A percentile compares a stretch with the other conserved stretches of the same genome.
phyloP scores from a whole-genome alignment of 2,797 vertebrate genomes.

The Carapus acus region DNA sequence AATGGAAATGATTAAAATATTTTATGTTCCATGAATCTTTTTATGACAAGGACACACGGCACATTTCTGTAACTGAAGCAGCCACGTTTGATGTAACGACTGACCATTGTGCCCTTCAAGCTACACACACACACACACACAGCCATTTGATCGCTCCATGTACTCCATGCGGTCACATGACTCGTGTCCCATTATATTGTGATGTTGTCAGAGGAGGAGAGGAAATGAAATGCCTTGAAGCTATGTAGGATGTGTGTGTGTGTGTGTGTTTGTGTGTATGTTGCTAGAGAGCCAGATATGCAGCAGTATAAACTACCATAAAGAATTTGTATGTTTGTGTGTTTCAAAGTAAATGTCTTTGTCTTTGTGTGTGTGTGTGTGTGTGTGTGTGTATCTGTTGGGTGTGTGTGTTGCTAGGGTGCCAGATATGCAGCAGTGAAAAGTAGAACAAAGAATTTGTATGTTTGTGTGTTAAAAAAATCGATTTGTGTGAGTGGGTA shows the following conservation, averaged over 20 bases:
- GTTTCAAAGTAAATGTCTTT: not conserved
- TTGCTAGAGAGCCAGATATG: slow-evolving; percentile 17
- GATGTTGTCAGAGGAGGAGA: slow-evolving; percentile 68
- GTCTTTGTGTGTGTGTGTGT: slow-evolving; percentile 11
- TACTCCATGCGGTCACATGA: slow-evolving; percentile 64
- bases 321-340: no score
- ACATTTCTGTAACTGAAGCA: slow-evolving; percentile 63
- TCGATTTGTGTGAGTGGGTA: no score
- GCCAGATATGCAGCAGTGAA: no score
- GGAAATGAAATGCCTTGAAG: slow-evolving; percentile 69
- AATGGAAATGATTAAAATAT: slow-evolving; percentile 27
- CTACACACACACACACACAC: slow-evolving; percentile 29
- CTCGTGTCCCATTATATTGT: slow-evolving; percentile 67
- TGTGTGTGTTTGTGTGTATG: slow-evolving; percentile 12
- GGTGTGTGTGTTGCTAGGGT: not conserved
- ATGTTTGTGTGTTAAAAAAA: no score
- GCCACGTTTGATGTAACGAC: slow-evolving; percentile 61
- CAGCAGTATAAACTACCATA: slow-evolving; percentile 16
- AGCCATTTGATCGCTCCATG: slow-evolving; percentile 58
- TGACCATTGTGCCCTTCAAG: slow-evolving; percentile 66
- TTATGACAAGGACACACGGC: slow-evolving; percentile 59
- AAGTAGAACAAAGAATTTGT: no score
- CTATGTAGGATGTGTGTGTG: slow-evolving; percentile 24
- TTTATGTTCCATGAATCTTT: slow-evolving; percentile 43
- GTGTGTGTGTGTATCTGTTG: slow-evolving; percentile 14